Evolutionary conservation across 2,888 invertebrate species (phyloP).

Genomic region (Acleris sparsana): DNA sequence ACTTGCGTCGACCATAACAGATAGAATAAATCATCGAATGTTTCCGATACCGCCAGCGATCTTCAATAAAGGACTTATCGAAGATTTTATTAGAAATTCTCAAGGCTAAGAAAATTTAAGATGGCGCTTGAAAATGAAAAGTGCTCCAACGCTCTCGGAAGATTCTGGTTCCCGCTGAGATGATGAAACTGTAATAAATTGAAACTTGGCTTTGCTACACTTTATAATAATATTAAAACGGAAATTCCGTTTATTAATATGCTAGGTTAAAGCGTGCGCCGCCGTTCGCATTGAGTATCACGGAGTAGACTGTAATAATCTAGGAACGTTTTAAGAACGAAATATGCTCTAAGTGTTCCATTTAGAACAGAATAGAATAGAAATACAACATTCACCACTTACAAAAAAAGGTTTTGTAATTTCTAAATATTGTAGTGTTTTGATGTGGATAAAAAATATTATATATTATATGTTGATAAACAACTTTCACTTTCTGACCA

Average conservation of each 20-base stretch:
- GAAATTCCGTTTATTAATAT: conserved; percentile 6
- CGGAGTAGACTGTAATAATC: too few species aligned
- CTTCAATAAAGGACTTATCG: conserved; percentile 2
- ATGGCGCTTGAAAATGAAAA: conserved; percentile 18
- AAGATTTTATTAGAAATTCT: conserved; percentile 12
- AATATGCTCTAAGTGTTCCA: too few species aligned
- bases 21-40: not conserved
- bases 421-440: too few species aligned
- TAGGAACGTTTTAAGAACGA: too few species aligned
- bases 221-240: conserved; percentile 22
- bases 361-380: too few species aligned
- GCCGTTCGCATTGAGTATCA: not conserved
- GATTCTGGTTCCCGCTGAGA: conserved; percentile 30
- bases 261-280: not conserved
- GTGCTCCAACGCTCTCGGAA: conserved; percentile 13
- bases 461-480: too few species aligned
- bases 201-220: conserved; percentile 5
- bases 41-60: not conserved
- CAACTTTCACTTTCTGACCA: too few species aligned
- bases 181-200: conserved; percentile 40
- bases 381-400: too few species aligned
- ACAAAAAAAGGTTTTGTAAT: too few species aligned
- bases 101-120: conserved; percentile 15
- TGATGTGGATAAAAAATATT: too few species aligned
- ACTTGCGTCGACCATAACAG: not conserved